phyloP scores from a whole-genome alignment of 1,140 invertebrate genomes.

The Patella vulgata region DNA sequence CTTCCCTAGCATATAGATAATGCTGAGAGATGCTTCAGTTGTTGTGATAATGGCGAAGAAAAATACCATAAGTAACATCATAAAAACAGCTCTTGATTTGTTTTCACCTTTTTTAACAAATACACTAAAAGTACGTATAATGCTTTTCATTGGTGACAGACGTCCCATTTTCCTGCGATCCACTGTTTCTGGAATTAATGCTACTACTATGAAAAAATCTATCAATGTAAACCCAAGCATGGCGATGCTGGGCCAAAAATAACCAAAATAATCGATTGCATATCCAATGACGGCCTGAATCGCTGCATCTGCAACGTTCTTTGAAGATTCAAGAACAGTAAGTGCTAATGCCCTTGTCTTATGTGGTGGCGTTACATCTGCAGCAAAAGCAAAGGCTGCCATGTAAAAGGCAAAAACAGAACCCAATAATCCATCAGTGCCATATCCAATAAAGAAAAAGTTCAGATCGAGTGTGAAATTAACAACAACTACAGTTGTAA shows the following conservation, averaged over 20 bases:
- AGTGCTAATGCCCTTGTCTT: conserved; percentile 11
- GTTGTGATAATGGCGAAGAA: not conserved
- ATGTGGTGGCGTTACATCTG: conserved; percentile 15
- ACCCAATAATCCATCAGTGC: conserved; percentile 10
- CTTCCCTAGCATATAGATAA: not conserved
- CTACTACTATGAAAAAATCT: not conserved
- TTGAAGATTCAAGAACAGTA: conserved; percentile 1
- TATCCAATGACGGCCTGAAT: not conserved
- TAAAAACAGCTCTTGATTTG: not conserved
- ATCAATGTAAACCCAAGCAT: not conserved
- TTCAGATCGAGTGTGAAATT: not conserved
- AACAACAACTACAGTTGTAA: conserved; percentile 1
- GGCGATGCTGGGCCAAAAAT: not conserved
- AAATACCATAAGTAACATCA: not conserved
- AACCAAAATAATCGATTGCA: conserved; percentile 4
- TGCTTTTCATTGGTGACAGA: not conserved
- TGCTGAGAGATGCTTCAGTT: not conserved
- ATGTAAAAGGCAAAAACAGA: conserved; percentile 5
- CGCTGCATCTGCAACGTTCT: not conserved
- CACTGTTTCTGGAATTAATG: conserved; percentile 10
- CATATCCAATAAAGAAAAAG: not conserved
- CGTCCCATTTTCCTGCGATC: not conserved
- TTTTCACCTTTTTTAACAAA: not conserved
- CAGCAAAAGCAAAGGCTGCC: conserved; percentile 11
- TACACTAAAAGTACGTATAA: not conserved